Evolutionary conservation across 2,797 vertebrate genomes (phyloP).

Genomic region (Periparus ater): DNA sequence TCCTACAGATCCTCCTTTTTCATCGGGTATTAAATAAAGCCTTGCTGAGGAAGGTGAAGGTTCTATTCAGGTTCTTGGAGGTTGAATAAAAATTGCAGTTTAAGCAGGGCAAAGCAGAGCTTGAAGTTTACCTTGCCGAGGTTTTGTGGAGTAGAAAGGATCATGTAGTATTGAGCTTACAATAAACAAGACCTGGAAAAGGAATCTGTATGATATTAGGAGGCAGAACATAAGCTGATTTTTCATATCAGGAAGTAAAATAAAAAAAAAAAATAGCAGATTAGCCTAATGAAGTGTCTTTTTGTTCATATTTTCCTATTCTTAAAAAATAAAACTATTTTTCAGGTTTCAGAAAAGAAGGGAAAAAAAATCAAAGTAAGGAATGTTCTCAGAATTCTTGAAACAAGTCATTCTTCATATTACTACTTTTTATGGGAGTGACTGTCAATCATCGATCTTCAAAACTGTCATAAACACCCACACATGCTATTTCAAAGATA

Average conservation of each 20-base stretch:
- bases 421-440: constrained; percentile 55
- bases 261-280: background rate
- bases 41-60: background rate
- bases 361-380: background rate
- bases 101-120: background rate
- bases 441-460: constrained; percentile 53
- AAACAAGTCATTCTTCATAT: constrained; percentile 45
- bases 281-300: background rate
- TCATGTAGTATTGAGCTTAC: background rate
- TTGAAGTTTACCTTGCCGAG: background rate
- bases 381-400: constrained; percentile 33
- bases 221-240: background rate
- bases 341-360: background rate
- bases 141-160: background rate
- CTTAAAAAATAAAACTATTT: constrained; percentile 32
- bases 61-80: background rate
- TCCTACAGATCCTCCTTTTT: background rate
- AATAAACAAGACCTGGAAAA: background rate
- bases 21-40: background rate
- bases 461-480: constrained; percentile 63
- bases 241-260: background rate
- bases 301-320: constrained; percentile 18
- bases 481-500: constrained; percentile 61
- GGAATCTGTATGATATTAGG: background rate
- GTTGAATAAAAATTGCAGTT: background rate